These are phyloP conservation scores for Scomber scombrus DNA, from an alignment of 2,113 vertebrate species.

Conservation along the genomic window DNA sequence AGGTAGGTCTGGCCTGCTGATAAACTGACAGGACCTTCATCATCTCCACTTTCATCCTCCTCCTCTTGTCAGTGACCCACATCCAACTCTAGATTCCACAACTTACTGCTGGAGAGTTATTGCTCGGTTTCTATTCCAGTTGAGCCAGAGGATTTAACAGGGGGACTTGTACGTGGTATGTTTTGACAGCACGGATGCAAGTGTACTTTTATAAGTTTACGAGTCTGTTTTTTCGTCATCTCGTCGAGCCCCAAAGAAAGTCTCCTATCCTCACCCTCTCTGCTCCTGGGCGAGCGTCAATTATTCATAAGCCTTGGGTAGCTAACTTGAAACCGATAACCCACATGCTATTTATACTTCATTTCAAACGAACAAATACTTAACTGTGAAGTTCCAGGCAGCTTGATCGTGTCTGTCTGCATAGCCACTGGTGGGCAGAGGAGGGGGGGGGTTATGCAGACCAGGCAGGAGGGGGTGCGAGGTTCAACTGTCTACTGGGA, in stretches of 20 bases:
- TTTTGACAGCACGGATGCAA: slow-evolving; percentile 6
- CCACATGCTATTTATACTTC: slow-evolving; percentile 85
- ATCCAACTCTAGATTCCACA: slow-evolving; percentile 60
- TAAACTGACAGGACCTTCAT: slow-evolving; percentile 56
- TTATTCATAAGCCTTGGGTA: slow-evolving; percentile 81
- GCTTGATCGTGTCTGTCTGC: slow-evolving; percentile 58
- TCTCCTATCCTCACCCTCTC: slow-evolving; percentile 39
- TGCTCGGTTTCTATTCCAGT: slow-evolving; percentile 32
- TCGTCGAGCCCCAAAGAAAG: slow-evolving; percentile 29
- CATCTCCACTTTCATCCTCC: slow-evolving; percentile 36
- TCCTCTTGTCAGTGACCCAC: slow-evolving; percentile 41
- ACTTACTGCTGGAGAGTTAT: slow-evolving; percentile 43
- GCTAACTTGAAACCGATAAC: slow-evolving; percentile 85
- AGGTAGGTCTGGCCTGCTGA: slow-evolving; percentile 32
- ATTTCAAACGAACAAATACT: slow-evolving; percentile 82
- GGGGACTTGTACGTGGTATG: slow-evolving; percentile 8
- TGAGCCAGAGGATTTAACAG: slow-evolving; percentile 14
- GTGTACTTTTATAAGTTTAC: background rate
- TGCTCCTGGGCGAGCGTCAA: slow-evolving; percentile 72
- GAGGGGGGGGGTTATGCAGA: background rate
- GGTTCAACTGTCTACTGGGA: background rate
- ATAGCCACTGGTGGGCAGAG: slow-evolving; percentile 47
- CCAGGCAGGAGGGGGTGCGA: background rate
- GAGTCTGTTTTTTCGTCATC: slow-evolving; percentile 22
- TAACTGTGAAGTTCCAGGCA: slow-evolving; percentile 73